Evolutionary conservation across 92 coral and sea anemone species (phyloP), one percentile per base, ranked within the genome.

Genomic region (Plumapathes pennacea): DNA sequence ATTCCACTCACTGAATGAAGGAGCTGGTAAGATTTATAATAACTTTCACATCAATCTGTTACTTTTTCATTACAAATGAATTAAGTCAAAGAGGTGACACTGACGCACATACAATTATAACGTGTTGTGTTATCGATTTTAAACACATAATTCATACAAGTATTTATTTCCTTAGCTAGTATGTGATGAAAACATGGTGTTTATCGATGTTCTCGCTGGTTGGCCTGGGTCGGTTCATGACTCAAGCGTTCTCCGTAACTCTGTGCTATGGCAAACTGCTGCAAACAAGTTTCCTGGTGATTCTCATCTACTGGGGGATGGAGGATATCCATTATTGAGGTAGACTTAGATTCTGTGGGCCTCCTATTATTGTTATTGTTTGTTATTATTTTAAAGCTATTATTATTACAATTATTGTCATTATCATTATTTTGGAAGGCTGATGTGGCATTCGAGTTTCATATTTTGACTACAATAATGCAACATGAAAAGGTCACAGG

Each of bases 171-270:
- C 33, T 11, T 43, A 77, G 84, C 77, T 62, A 14, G 55, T 68
- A 17, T 78, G 85, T 69, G 71, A 61, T 40, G 59, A 72, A 12
- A 69, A 72, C 27, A 72, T 72, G 79, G 54, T 78, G 14, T 52
- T 78, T 25, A 28, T 25, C 10, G 78, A 78, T 69, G 44, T 69
- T 41, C 39, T 78, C 6, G 77, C 77, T 20, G 78, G 85, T 15
- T 62, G 85, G 85, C 85, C 85, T 46, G 85, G 85, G 17, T 77
- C 77, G 45, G 77, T 69, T 3, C 85, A 77, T 26, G 84, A 77
- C 38, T 45, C 71, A 21, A 59, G 84, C 50, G 70, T 77, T 13
- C 49, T 77, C 26, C 54, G 76, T 57, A 76, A 66, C 60, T 76
- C 83, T 20, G 56, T 22, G 39, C 54, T 79, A 12, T 70, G 31